phyloP scores from a whole-genome alignment of 2,113 vertebrate genomes.

The Nicator chloris region DNA sequence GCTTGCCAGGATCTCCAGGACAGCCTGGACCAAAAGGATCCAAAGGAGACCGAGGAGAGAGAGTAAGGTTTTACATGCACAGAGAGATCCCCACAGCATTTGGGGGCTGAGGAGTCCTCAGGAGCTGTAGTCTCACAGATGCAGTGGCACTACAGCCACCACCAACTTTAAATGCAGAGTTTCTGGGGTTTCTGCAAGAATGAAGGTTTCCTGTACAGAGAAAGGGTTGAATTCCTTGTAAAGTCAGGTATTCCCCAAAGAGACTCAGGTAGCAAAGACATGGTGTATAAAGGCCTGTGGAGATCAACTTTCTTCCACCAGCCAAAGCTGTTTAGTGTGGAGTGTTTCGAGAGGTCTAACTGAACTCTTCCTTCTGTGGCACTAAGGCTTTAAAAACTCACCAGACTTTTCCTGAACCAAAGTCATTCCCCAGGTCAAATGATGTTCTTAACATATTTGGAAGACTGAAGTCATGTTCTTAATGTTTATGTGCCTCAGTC shows the following conservation, averaged over 20 bases:
- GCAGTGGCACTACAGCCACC: not conserved
- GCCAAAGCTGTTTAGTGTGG: not conserved
- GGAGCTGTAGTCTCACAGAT: not conserved
- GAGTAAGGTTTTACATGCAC: slow-evolving; percentile 62
- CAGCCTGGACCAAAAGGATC: slow-evolving; percentile 68
- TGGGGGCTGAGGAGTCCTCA: not conserved
- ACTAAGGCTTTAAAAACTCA: not conserved
- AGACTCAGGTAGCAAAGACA: not conserved
- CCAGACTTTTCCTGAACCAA: not conserved
- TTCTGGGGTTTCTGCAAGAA: not conserved
- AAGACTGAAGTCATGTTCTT: not conserved
- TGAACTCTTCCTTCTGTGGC: not conserved
- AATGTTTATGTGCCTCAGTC: not conserved
- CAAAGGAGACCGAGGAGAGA: slow-evolving; percentile 80
- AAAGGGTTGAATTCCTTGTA: not conserved
- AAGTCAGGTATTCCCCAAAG: not conserved
- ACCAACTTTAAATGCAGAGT: not conserved
- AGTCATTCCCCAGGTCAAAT: not conserved
- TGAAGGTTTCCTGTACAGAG: not conserved
- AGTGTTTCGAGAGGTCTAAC: not conserved
- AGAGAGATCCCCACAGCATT: not conserved
- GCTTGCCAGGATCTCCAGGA: slow-evolving; percentile 71
- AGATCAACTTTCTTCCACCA: not conserved
- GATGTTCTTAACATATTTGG: not conserved
- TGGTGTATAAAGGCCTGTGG: not conserved